Percentiles rank a stretch among this genome's conserved stretches.
Conservation (phyloP, 2,113 vertebrate genomes). For the Laterallus jamaicensis region DNA sequence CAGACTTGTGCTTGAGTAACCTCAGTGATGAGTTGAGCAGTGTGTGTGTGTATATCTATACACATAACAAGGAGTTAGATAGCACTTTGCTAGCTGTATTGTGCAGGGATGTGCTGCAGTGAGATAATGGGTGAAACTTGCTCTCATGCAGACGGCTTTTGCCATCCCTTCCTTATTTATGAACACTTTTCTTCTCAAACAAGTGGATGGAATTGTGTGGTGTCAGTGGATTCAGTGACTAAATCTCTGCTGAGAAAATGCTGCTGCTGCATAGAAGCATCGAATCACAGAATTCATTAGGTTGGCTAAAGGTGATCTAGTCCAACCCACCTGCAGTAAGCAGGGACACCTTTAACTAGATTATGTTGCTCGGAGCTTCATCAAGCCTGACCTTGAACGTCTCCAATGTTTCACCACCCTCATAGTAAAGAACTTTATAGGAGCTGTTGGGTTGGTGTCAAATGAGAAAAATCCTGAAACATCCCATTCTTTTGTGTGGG, state of each 20-base stretch:
- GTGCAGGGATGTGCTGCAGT: not conserved
- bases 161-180: not conserved
- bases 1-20: not conserved
- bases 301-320: too few relatives aligned
- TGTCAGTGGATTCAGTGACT: not conserved
- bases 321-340: too few relatives aligned
- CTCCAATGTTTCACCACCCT: too few relatives aligned
- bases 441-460: not conserved
- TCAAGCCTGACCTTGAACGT: too few relatives aligned
- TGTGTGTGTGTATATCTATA: not conserved
- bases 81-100: not conserved
- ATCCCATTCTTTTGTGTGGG: rapidly evolving
- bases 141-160: not conserved
- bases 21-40: not conserved
- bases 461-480: not conserved
- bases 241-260: not conserved
- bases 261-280: not conserved
- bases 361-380: too few relatives aligned
- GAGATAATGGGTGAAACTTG: not conserved
- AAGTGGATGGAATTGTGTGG: not conserved
- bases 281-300: too few relatives aligned
- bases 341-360: too few relatives aligned
- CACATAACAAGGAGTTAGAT: not conserved
- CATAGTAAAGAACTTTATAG: too few relatives aligned
- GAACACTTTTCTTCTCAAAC: not conserved